Evolutionary conservation across 2,797 vertebrate genomes (phyloP).

Genomic region (Falco columbarius): DNA sequence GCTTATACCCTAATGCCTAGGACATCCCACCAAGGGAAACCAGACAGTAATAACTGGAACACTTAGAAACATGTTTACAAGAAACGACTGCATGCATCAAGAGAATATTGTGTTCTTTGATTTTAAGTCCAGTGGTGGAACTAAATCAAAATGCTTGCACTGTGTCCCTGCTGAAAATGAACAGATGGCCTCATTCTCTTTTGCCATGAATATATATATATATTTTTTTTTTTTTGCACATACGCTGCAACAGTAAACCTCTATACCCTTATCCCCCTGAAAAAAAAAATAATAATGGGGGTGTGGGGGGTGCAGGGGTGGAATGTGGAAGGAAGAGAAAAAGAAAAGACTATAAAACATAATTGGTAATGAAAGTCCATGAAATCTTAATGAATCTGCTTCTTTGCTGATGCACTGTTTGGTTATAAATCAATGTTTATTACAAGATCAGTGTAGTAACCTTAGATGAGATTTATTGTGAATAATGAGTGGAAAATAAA

Average conservation of each 20-base stretch:
- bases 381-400: background rate
- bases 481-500: constrained; percentile 6
- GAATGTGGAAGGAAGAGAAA: background rate
- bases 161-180: background rate
- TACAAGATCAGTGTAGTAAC: background rate
- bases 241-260: background rate
- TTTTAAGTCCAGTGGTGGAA: constrained; percentile 37
- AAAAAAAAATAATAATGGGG: background rate
- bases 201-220: background rate
- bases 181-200: constrained; percentile 26
- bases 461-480: background rate
- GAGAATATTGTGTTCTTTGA: constrained; percentile 3
- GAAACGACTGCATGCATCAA: background rate
- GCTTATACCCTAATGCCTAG: background rate
- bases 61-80: constrained; percentile 32
- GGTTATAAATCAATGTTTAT: background rate
- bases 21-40: background rate
- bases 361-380: background rate
- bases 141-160: constrained; percentile 29
- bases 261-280: background rate
- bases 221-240: background rate
- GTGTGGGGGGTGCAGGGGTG: fast-evolving
- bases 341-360: background rate
- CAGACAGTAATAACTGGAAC: constrained; percentile 4
- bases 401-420: background rate